These are phyloP conservation scores for Hydrolagus colliei DNA, from an alignment of 2,797 vertebrate genomes.

Conservation along the genomic window DNA sequence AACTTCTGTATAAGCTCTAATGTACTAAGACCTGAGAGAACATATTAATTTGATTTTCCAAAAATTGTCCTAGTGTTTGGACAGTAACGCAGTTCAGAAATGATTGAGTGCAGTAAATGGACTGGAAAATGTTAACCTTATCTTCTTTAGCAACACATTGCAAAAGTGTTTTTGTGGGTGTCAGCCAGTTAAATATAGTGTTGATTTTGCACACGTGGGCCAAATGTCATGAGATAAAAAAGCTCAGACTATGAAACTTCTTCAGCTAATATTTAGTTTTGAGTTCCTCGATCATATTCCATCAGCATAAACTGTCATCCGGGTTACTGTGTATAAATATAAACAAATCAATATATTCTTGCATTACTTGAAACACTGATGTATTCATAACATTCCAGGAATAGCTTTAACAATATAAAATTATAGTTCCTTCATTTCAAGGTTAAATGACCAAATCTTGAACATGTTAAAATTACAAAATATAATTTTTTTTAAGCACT, in stretches of 20 bases:
- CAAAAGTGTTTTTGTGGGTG: conserved; percentile 31
- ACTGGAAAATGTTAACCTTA: conserved; percentile 43
- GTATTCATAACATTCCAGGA: conserved; percentile 12
- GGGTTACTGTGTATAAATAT: too few relatives aligned
- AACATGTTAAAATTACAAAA: background rate
- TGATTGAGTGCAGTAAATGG: background rate
- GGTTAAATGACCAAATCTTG: background rate
- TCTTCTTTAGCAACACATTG: conserved; percentile 24
- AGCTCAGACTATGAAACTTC: background rate
- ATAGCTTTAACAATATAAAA: background rate
- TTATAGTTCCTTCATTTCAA: background rate
- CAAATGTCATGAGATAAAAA: conserved; percentile 30
- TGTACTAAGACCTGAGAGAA: too few relatives aligned
- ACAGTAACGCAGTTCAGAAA: background rate
- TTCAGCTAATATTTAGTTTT: background rate
- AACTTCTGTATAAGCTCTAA: too few relatives aligned
- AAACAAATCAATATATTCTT: background rate
- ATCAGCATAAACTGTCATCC: background rate
- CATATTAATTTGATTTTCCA: background rate
- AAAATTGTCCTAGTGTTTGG: background rate
- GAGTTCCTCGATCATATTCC: background rate
- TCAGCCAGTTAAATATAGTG: conserved; percentile 30
- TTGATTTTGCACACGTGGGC: conserved; percentile 21
- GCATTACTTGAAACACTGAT: background rate
- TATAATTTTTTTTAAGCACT: background rate